Percentiles rank a stretch among this genome's conserved stretches.
Conservation (phyloP, 2,888 invertebrate genomes). For the Cosmopolites sordidus region DNA sequence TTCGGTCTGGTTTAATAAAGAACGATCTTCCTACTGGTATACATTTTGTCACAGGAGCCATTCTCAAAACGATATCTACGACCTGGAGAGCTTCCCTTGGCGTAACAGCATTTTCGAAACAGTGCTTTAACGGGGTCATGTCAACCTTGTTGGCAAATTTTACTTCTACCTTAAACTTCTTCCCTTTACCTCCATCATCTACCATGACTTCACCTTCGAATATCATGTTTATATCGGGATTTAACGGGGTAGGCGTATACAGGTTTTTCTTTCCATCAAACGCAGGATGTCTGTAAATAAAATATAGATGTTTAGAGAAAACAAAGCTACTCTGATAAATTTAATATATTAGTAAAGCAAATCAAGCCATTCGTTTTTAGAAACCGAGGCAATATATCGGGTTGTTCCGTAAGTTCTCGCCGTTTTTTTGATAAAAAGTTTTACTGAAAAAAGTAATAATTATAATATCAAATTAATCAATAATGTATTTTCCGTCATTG, state of each 20-base stretch:
- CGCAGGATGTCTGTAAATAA: slow-evolving; percentile 50
- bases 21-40: slow-evolving; percentile 35
- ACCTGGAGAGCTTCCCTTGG: slow-evolving; percentile 68
- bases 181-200: slow-evolving; percentile 21
- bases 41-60: slow-evolving; percentile 51
- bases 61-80: slow-evolving; percentile 78
- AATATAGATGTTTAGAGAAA: too few relatives aligned
- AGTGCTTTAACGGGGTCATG: slow-evolving; percentile 34
- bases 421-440: too few relatives aligned
- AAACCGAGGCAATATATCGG: too few relatives aligned
- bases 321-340: too few relatives aligned
- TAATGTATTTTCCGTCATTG: too few relatives aligned
- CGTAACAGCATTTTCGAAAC: slow-evolving; percentile 32
- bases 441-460: too few relatives aligned
- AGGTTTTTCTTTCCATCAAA: slow-evolving; percentile 72
- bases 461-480: too few relatives aligned
- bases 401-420: too few relatives aligned
- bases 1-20: slow-evolving; percentile 36
- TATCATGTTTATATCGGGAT: slow-evolving; percentile 39
- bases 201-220: slow-evolving; percentile 14
- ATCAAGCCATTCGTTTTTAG: too few relatives aligned
- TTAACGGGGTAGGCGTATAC: slow-evolving; percentile 52
- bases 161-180: slow-evolving; percentile 46
- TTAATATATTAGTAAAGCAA: too few relatives aligned
- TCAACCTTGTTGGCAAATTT: slow-evolving; percentile 56